A percentile compares a stretch with the other conserved stretches of the same genome.
Evolutionary conservation across 2,113 vertebrate genomes (phyloP).

Genomic region (Zonotrichia leucophrys): DNA sequence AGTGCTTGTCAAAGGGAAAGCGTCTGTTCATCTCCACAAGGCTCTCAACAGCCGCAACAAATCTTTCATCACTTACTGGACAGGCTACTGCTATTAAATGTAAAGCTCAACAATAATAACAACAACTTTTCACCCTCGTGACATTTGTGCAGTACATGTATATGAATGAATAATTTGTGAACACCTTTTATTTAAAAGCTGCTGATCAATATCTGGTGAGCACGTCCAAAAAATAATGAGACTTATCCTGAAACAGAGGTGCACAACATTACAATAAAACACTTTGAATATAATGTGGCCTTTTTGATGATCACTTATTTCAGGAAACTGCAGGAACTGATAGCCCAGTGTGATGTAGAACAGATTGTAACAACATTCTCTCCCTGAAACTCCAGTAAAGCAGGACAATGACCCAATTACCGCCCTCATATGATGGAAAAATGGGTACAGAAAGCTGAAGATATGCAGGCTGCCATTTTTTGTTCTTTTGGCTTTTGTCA

Average conservation of each 20-base stretch:
- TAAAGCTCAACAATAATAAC: neutral
- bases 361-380: neutral
- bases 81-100: neutral
- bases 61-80: no score
- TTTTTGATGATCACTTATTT: neutral
- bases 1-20: neutral
- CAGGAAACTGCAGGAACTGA: neutral
- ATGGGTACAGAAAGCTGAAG: neutral
- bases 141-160: neutral
- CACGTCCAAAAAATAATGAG: neutral
- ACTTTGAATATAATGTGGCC: neutral
- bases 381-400: neutral
- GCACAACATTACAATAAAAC: neutral
- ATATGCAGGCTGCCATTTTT: neutral
- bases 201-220: neutral
- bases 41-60: neutral
- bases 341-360: neutral
- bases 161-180: neutral
- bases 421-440: neutral
- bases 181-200: neutral
- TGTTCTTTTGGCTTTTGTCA: neutral
- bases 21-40: accelerated
- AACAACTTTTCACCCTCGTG: neutral
- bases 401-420: neutral
- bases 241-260: neutral